These are phyloP conservation scores for Drosophila parabipectinata DNA, from an alignment of 1,140 invertebrate genomes.

Conservation along the genomic window DNA sequence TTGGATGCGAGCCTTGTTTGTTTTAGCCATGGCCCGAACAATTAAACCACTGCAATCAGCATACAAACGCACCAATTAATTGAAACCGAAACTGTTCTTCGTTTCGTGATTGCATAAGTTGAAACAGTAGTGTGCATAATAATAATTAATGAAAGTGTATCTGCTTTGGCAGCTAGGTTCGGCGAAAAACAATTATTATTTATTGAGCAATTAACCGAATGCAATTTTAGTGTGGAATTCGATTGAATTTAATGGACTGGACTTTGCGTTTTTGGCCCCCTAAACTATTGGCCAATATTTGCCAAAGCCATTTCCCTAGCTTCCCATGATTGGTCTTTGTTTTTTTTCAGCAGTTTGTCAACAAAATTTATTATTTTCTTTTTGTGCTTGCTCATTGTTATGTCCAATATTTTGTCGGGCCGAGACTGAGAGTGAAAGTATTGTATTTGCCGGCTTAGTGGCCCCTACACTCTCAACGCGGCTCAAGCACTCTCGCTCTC, in stretches of 20 bases:
- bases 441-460: conserved; percentile 32
- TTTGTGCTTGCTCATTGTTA: conserved; percentile 37
- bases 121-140: conserved; percentile 19
- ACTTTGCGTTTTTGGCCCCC: conserved; percentile 18
- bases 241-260: conserved; percentile 12
- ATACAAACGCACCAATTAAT: conserved; percentile 76
- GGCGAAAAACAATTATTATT: conserved; percentile 22
- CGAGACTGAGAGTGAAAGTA: conserved; percentile 39
- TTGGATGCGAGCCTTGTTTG: conserved; percentile 20
- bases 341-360: conserved; percentile 2
- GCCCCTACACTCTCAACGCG: conserved; percentile 2
- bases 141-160: conserved; percentile 42
- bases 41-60: conserved; percentile 49
- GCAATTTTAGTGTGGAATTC: conserved; percentile 23
- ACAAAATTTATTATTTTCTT: conserved; percentile 7
- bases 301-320: conserved; percentile 16
- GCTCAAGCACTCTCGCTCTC: conserved; percentile 6
- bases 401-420: conserved; percentile 38
- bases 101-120: conserved; percentile 34
- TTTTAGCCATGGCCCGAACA: conserved; percentile 30
- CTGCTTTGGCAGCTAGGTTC: conserved; percentile 2
- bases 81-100: conserved; percentile 36
- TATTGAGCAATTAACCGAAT: conserved; percentile 26
- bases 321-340: conserved; percentile 5
- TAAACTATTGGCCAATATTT: conserved; percentile 50